These are phyloP conservation scores for Pardalotus punctatus DNA, from an alignment of 2,113 vertebrate species.

Conservation along the genomic window DNA sequence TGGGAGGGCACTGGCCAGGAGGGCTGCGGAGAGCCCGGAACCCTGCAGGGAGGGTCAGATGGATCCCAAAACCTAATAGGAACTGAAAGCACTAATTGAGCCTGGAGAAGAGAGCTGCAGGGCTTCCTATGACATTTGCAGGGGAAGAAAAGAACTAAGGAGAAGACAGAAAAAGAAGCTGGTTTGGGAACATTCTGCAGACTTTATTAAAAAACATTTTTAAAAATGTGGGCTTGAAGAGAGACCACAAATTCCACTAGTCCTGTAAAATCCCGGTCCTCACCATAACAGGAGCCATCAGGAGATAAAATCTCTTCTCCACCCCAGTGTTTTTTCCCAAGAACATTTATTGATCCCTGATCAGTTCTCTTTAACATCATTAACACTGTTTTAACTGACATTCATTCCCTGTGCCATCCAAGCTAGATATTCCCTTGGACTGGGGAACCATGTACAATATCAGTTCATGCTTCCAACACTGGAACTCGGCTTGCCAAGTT, in stretches of 20 bases:
- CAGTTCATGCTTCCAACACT: not conserved
- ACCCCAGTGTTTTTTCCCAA: not conserved
- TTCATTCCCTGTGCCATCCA: not conserved
- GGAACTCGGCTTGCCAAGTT: not conserved
- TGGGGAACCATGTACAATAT: not conserved
- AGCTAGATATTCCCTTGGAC: not conserved
- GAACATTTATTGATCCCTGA: not conserved
- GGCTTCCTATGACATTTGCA: slow-evolving; percentile 24
- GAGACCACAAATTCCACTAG: not conserved
- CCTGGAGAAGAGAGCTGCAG: slow-evolving; percentile 32
- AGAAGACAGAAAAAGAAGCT: not conserved
- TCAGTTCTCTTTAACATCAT: not conserved
- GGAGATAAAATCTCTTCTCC: not conserved
- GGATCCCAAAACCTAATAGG: slow-evolving; percentile 5
- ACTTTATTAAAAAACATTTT: not conserved
- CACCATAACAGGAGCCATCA: not conserved
- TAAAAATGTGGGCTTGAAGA: not conserved
- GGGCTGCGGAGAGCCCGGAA: not conserved
- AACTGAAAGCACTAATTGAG: slow-evolving; percentile 57
- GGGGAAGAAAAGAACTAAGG: not conserved
- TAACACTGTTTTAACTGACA: not conserved
- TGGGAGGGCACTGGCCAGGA: not conserved
- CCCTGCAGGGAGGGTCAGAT: not conserved
- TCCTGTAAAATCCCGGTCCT: not conserved
- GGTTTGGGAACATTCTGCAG: not conserved